Evolutionary conservation across 2,888 invertebrate species (phyloP), one percentile per base, ranked within the genome.

Genomic region (Drosophila nr. fundita): DNA sequence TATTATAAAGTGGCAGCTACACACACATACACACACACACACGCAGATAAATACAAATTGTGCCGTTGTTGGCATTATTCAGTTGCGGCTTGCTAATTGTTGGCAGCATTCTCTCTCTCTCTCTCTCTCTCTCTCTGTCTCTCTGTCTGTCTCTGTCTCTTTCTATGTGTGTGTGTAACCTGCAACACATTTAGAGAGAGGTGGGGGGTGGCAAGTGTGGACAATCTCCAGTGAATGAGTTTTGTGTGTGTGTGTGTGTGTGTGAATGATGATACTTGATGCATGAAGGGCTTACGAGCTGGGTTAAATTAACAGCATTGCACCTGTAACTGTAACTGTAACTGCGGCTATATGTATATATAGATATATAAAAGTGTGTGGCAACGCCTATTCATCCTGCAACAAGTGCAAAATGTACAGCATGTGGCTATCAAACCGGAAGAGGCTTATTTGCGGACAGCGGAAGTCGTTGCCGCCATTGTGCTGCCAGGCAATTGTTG

Each of bases 381-480:
- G 40, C 38, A 21, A 21, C 5, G 4, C 18, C 27, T 29, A 32
- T 38, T 55, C 54, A 55, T 60, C 60, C 52, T 64, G 64, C 58
- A 58, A 58, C 60, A 45, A 62, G 52, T 52, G 40, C 42, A 30
- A 42, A 45, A 49, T 27, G 27, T 49, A 68, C 68, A 74, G 61
- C 75, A 68, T 75, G 68, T 61, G 73, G 59, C 59, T 27, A 57
- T 18, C 49, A 38, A 60, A 65, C 79, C 82, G 82, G 82, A 83
- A 82, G 82, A 75, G 80, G 75, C 84, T 84, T 82, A 84, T 83
- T 83, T 82, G 77, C 83, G 78, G 67, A 59, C 67, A 68, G 69
- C 79, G 79, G 79, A 79, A 79, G 78, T 76, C 52, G 40, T 74
- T 70, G 60, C 48, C 38, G 50, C 52, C 64, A 57, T 68, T 57